Evolutionary conservation across 2,113 vertebrate genomes (phyloP).

Genomic region (Oncorhynchus keta): DNA sequence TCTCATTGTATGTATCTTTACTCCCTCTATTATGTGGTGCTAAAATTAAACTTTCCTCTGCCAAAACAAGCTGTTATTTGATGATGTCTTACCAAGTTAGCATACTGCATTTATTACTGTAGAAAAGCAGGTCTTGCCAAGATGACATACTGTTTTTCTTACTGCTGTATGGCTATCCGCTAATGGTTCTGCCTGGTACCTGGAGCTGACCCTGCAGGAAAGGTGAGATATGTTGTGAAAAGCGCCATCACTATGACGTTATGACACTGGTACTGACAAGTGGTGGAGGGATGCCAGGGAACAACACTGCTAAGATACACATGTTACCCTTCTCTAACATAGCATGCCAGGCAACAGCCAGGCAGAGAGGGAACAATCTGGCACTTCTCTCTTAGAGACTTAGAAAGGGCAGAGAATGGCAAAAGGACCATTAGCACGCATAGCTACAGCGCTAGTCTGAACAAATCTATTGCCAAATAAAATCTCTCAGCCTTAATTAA

Average conservation of each 20-base stretch:
- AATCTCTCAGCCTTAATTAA: background rate
- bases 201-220: conserved; percentile 27
- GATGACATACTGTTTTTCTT: background rate
- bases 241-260: conserved; percentile 15
- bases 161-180: too few species aligned
- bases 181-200: too few species aligned
- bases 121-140: background rate
- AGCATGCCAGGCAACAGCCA: conserved; percentile 6
- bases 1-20: too few species aligned
- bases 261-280: conserved; percentile 41
- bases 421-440: background rate
- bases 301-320: conserved; percentile 37
- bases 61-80: background rate
- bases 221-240: conserved; percentile 30
- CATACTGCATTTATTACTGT: too few species aligned
- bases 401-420: background rate
- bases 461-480: background rate
- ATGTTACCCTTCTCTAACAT: conserved; percentile 8
- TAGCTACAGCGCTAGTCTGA: background rate
- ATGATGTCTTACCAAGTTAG: background rate
- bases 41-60: too few species aligned
- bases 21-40: too few species aligned
- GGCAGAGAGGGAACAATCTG: conserved; percentile 1
- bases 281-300: conserved; percentile 41
- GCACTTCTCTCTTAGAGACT: background rate